Conservation (phyloP, 2,113 vertebrate species). For the Ornithorhynchus anatinus region DNA sequence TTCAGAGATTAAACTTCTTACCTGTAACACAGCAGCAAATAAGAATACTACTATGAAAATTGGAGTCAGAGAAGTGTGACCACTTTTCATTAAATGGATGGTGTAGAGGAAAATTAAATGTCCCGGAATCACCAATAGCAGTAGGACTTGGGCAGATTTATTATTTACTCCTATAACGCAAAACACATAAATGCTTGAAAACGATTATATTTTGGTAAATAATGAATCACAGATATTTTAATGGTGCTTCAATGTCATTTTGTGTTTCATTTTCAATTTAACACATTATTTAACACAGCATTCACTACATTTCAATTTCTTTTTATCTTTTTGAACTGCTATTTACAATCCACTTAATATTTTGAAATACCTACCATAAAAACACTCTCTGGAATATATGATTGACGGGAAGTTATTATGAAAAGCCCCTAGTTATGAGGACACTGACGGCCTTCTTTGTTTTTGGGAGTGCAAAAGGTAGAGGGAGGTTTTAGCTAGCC, state of each 20-base stretch:
- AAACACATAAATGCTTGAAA: neutral
- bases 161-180: constrained; percentile 86
- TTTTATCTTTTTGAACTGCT: constrained; percentile 3
- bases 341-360: neutral
- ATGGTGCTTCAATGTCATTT: neutral
- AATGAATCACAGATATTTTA: neutral
- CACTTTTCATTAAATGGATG: constrained; percentile 96
- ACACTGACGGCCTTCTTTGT: neutral
- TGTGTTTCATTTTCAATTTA: neutral
- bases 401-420: neutral
- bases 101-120: constrained; percentile 95
- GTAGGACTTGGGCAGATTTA: constrained; percentile 93
- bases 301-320: neutral
- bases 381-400: no score
- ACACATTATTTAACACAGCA: neutral
- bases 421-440: neutral
- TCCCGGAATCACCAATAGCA: constrained; percentile 89
- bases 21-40: constrained; percentile 91
- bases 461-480: neutral
- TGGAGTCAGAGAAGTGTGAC: constrained; percentile 90
- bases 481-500: no score
- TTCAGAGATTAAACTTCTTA: constrained; percentile 56
- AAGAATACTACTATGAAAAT: constrained; percentile 91
- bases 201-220: neutral
- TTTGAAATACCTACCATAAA: neutral